Base-by-base conservation (phyloP, 2,797 vertebrate genomes). In the Mycteria americana region DNA sequence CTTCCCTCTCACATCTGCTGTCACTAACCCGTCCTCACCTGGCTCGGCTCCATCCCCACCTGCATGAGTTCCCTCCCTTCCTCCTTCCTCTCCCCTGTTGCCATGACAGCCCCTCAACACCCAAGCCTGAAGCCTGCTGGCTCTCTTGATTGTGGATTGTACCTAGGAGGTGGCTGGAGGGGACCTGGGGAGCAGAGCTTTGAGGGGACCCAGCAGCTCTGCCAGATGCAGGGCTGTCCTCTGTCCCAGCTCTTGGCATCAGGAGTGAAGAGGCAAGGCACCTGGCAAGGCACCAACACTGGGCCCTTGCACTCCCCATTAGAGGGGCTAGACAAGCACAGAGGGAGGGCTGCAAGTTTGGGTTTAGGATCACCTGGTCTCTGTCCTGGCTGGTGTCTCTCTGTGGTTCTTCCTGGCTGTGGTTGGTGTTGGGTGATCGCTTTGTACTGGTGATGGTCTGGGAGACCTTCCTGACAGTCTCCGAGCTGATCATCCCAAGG, bases 71-170 rank as follows among this genome's bases (percentile, higher is more conserved):
- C 89, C 76, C 30, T 95, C 50, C 64, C 59, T 92, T 60, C 79
- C 67, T 89, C 31, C 60, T 89, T 59, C 82, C 45, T 67, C 64
- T 92, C 78, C 86, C 46, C 41, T 72, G 22, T 92, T 97, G 97
- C 97, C 97, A 97, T 97, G 97, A 97, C 97, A 94, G 97, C 91
- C 94, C 94, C 88, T 97, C 91, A 94, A 60, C 48, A 78, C 74
- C 81, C 57, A 77, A 90, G 78, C 85, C 95, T 96, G 68, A 89
- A 90, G 89, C 82, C 94, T 91, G 96, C 94, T 97, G 96, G 94
- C 95, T 96, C 79, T 98, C 97, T 97, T 98, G 97, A 98, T 98
- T 97, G 97, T 97, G 98, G 97, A 95, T 97, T 98, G 98, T 98
- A 97, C 96, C 1, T 57, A 77, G 48, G 41, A 92, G 76, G 54